Evolutionary conservation across 2,888 invertebrate genomes (phyloP).

Genomic region (Eilema caniola): DNA sequence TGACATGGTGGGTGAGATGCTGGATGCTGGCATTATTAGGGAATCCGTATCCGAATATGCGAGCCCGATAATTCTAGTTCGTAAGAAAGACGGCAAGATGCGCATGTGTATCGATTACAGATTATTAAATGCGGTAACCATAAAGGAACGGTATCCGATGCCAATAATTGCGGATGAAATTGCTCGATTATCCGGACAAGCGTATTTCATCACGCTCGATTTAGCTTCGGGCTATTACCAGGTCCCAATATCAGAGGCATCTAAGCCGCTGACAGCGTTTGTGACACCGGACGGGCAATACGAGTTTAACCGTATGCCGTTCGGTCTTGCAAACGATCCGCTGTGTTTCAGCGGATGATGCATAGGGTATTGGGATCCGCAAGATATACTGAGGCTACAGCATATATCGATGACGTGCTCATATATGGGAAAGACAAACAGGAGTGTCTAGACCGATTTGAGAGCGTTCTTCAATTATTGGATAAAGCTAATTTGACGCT

Average conservation of each 20-base stretch:
- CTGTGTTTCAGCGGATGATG: too few relatives aligned
- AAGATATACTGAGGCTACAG: too few relatives aligned
- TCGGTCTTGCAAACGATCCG: too few relatives aligned
- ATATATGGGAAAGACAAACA: too few relatives aligned
- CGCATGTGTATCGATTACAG: not conserved
- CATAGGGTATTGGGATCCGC: too few relatives aligned
- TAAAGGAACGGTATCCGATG: slow-evolving; percentile 40
- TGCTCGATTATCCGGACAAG: not conserved
- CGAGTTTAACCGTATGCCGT: too few relatives aligned
- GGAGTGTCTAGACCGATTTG: too few relatives aligned
- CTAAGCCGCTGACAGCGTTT: too few relatives aligned
- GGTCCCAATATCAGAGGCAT: slow-evolving; percentile 5
- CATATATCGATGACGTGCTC: too few relatives aligned
- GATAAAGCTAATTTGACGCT: too few relatives aligned
- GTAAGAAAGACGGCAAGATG: not conserved
- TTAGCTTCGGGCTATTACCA: slow-evolving; percentile 18
- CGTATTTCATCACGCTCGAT: slow-evolving; percentile 4
- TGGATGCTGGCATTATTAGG: not conserved
- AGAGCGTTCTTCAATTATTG: too few relatives aligned
- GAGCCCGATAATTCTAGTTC: slow-evolving; percentile 12
- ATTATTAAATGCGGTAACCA: slow-evolving; percentile 18
- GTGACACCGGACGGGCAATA: too few relatives aligned
- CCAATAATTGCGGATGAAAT: slow-evolving; percentile 42
- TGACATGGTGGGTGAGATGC: not conserved
- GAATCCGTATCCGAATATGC: slow-evolving; percentile 8